Percentiles rank a stretch among this genome's conserved stretches.
Evolutionary conservation across 2,113 vertebrate genomes (phyloP).

Genomic region (Taurulus bubalis): DNA sequence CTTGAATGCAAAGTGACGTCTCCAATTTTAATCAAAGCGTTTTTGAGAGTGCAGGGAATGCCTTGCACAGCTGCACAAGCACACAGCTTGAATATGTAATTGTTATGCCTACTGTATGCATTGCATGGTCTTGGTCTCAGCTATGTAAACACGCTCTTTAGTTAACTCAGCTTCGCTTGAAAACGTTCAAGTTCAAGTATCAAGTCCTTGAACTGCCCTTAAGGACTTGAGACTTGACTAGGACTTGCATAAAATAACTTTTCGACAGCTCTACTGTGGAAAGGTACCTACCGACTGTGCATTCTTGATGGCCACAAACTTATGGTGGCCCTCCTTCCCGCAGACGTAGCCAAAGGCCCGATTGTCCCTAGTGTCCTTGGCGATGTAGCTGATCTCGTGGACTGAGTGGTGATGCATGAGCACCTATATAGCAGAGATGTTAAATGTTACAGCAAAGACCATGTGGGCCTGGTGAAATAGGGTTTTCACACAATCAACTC

Average conservation of each 20-base stretch:
- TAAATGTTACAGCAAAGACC: not conserved
- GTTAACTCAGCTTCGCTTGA: not conserved
- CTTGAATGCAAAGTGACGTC: not conserved
- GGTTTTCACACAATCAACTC: not conserved
- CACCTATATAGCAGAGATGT: slow-evolving; percentile 79
- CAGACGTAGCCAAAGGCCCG: slow-evolving; percentile 97
- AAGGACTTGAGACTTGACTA: not conserved
- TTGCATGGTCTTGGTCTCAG: not conserved
- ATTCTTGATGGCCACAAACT: slow-evolving; percentile 98
- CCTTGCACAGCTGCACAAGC: not conserved
- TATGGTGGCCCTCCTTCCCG: slow-evolving; percentile 96
- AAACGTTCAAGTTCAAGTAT: too few relatives aligned
- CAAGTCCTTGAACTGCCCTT: fast-evolving
- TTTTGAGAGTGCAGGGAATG: not conserved
- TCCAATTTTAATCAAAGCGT: not conserved
- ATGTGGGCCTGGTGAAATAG: not conserved
- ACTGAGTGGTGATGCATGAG: slow-evolving; percentile 96
- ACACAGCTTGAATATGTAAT: not conserved
- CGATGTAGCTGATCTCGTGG: slow-evolving; percentile 98
- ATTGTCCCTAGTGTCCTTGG: slow-evolving; percentile 97
- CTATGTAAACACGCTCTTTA: not conserved
- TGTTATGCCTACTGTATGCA: not conserved
- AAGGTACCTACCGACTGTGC: slow-evolving; percentile 90
- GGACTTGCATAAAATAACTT: not conserved
- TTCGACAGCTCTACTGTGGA: not conserved